Base-by-base conservation (phyloP, 2,113 vertebrate genomes). In the Heloderma charlesbogerti region DNA sequence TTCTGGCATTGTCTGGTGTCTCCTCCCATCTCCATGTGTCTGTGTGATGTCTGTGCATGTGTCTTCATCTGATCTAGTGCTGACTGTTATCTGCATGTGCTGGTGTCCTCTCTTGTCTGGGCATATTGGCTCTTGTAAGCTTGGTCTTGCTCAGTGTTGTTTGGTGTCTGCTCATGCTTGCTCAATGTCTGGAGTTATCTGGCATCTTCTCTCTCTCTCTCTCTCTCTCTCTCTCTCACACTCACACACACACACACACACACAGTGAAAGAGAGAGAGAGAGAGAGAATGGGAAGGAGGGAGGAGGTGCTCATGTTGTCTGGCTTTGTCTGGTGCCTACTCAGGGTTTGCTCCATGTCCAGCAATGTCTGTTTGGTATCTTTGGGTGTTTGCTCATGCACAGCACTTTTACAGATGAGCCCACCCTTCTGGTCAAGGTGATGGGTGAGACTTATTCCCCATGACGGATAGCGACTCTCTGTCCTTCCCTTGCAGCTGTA, bases 401-500 rank as follows among this genome's bases (percentile, higher is more conserved):
- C 71, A 75, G 18, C 27, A 20, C 18, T 54, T 69, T 95, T 1
- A 91, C 94, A 95, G 89, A 94, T 88, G 0, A 25, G n/a, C 4
- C 20, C 60, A 29, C 4, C 29, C 20, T 40, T 66, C 8, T 63
- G 2, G 37, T 4, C 29, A 37, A 60, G 37, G 18, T 79, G 29
- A 18, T 67, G 18, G 16, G n/a, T 51, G 34, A 91, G 22, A 31
- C 51, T 74, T 29, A 2, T 43, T 31, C 60, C 1, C 0, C 34
- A 34, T 37, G 0, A 74, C 12, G 27, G 6, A 15, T 6, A 43
- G 16, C 79, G 63, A 69, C 48, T 1, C 71, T 60, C 34, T 77
- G n/a, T 37, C 20, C 22, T 67, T 63, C 0, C 86, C 87, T 92
- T 92, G 87, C 97, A 99, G 99, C 98, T 1, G 92, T 98, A 3